Conservation (phyloP, 2,888 invertebrate genomes). For the Xylota sylvarum region DNA sequence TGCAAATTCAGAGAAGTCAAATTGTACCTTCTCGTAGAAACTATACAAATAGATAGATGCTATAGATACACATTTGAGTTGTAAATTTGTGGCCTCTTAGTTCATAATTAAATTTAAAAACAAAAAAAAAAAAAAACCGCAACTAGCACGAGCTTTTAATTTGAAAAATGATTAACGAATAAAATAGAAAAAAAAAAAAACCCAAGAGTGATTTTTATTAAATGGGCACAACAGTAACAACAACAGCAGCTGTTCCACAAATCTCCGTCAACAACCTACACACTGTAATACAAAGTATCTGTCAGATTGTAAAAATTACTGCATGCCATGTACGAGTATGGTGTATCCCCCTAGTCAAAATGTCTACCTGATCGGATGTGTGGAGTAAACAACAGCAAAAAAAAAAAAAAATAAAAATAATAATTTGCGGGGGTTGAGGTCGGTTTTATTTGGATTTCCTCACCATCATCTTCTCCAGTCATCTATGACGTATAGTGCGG, state of each 20-base stretch:
- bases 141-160: slow-evolving; percentile 53
- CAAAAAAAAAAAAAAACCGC: slow-evolving; percentile 28
- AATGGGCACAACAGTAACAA: slow-evolving; percentile 23
- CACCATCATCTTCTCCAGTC: slow-evolving; percentile 62
- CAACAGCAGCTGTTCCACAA: slow-evolving; percentile 39
- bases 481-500: slow-evolving; percentile 59
- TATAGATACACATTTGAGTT: not conserved
- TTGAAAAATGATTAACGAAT: slow-evolving; percentile 40
- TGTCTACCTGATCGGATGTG: slow-evolving; percentile 73
- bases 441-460: slow-evolving; percentile 39
- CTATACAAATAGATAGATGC: no score
- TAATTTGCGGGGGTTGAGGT: slow-evolving; percentile 54
- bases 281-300: slow-evolving; percentile 40
- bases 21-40: slow-evolving; percentile 45
- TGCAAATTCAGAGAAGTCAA: slow-evolving; percentile 66
- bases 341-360: slow-evolving; percentile 50
- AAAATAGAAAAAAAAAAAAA: not conserved
- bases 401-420: no score
- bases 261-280: slow-evolving; percentile 30
- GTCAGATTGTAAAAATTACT: slow-evolving; percentile 39
- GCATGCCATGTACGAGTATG: not conserved
- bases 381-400: slow-evolving; percentile 32
- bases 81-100: slow-evolving; percentile 2
- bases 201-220: not conserved
- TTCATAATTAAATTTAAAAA: slow-evolving; percentile 49